Percentiles rank a stretch among this genome's conserved stretches.
These are phyloP conservation scores for Himalopsyche kuldschensis DNA, from an alignment of 2,888 invertebrate species.

Conservation along the genomic window DNA sequence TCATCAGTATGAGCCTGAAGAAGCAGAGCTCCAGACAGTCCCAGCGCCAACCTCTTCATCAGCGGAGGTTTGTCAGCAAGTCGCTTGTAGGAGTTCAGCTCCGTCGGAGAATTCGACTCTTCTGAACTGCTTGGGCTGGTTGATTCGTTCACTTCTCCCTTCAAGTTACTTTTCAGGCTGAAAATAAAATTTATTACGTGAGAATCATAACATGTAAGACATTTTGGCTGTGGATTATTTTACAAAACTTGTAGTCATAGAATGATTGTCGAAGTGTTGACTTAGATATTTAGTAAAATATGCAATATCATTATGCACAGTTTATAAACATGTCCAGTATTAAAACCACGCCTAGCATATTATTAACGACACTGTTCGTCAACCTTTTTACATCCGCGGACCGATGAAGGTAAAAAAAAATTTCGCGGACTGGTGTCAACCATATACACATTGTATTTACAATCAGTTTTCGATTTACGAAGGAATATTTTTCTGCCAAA, in stretches of 20 bases:
- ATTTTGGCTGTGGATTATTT: background rate
- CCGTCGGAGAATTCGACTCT: conserved; percentile 85
- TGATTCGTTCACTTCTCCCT: conserved; percentile 44
- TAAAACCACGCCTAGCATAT: background rate
- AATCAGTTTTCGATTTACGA: too few species aligned
- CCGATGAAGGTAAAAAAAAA: too few species aligned
- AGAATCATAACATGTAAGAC: too few species aligned
- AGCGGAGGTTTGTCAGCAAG: conserved; percentile 81
- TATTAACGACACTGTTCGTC: too few species aligned
- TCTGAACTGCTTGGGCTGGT: conserved; percentile 72
- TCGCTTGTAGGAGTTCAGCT: conserved; percentile 82
- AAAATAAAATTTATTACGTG: background rate
- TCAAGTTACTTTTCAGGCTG: conserved; percentile 36
- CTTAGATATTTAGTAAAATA: background rate
- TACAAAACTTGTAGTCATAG: too few species aligned
- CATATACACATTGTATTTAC: too few species aligned
- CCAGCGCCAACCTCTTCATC: conserved; percentile 77
- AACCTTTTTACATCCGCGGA: too few species aligned
- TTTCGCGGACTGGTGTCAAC: too few species aligned
- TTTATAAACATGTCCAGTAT: background rate
- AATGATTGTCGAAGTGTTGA: too few species aligned
- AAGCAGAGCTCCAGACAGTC: conserved; percentile 63
- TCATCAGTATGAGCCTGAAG: conserved; percentile 63
- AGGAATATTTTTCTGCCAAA: too few species aligned
- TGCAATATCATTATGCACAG: background rate